Evolutionary conservation across 2,113 vertebrate genomes (phyloP).

Genomic region (Larimichthys polyactis): DNA sequence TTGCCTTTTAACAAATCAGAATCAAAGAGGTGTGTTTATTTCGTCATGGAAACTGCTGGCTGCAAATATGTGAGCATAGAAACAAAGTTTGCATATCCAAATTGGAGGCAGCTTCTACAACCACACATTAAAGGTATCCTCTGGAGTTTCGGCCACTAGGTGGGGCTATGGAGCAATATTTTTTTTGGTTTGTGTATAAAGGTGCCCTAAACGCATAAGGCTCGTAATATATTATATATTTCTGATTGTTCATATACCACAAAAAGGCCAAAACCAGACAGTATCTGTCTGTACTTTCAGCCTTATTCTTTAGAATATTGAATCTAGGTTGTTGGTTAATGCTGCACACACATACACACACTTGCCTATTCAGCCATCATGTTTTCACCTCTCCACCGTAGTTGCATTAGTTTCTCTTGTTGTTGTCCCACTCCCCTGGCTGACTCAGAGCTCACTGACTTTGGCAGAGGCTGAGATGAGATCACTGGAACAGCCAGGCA

Average conservation of each 20-base stretch:
- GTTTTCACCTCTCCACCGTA: not conserved
- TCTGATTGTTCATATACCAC: not conserved
- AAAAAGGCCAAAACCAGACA: not conserved
- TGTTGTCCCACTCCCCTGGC: conserved; percentile 20
- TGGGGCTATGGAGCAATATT: not conserved
- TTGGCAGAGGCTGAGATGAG: conserved; percentile 52
- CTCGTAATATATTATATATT: not conserved
- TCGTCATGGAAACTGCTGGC: no score
- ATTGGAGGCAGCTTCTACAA: conserved; percentile 1
- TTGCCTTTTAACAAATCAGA: conserved; percentile 1
- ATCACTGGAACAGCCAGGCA: conserved; percentile 51
- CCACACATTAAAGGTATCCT: not conserved
- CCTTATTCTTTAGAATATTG: not conserved
- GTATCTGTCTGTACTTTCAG: not conserved
- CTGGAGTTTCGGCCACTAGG: not conserved
- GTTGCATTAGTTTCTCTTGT: conserved; percentile 8
- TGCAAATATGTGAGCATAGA: not conserved
- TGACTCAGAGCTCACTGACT: conserved; percentile 31
- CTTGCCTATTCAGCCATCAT: not conserved
- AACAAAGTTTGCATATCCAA: conserved; percentile 53
- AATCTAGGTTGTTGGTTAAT: not conserved
- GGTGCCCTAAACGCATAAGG: not conserved
- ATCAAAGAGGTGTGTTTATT: conserved; percentile 2
- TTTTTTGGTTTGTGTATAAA: not conserved
- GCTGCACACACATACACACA: not conserved